Base-by-base conservation (phyloP, 2,113 vertebrate genomes). In the Eudorcas thomsonii region DNA sequence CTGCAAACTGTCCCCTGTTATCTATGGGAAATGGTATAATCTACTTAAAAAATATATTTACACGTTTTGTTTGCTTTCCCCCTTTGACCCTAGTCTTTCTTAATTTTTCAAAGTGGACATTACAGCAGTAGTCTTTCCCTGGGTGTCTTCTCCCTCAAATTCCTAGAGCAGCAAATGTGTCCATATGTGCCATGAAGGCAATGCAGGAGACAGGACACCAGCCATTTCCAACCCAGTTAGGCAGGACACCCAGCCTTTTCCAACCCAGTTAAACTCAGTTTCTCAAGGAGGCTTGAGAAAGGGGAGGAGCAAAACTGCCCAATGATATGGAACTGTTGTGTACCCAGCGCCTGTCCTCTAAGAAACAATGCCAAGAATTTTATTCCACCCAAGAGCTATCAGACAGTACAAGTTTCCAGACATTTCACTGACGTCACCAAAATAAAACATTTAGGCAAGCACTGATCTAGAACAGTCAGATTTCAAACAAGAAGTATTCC, bases 311-410 rank as follows among this genome's bases (percentile, higher is more conserved):
- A 93, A 90, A 94, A 71, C 43, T 43, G 84, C 77, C 60, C 59
- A 97, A 92, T 87, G 85, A 92, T 30, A 80, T 14, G 54, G 50
- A n/a, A 87, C 62, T 86, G 5, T 3, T 93, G 64, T 91, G 28
- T 84, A 92, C 23, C 45, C 54, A 92, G 45, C 92, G 97, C 91
- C 90, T 97, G 62, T 96, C 25, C 39, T 77, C 74, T 64, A 17
- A 97, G 28, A 92, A 28, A 81, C 21, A 7, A 96, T 96, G 87
- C 92, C 92, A 94, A 55, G 50, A 89, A 64, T 90, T 88, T 98
- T 95, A 97, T 94, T 97, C 97, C n/a, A 98, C 81, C 92, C 71
- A 82, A 45, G n/a, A 52, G 93, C 59, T 83, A 96, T 91, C 74
- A 93, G 33, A 92, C 81, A 87, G 80, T 62, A 93, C 19, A 55